Percentiles rank a stretch among this genome's conserved stretches.
These are phyloP conservation scores for Drosophila rubida DNA, from an alignment of 2,888 invertebrate species.

Conservation along the genomic window DNA sequence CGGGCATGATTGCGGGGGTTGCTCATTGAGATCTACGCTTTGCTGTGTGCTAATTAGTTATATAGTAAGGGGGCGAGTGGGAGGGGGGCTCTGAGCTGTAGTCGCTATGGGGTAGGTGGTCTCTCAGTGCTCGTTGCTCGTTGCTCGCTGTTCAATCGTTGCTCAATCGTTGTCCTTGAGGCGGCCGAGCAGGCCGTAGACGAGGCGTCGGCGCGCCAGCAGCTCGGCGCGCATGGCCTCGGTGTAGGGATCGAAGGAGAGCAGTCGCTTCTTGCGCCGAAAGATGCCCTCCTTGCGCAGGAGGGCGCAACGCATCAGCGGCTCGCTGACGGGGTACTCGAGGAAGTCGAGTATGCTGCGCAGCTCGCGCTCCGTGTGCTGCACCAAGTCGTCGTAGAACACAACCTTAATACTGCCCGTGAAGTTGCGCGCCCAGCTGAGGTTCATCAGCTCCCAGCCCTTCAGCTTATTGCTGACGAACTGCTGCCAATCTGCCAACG, in stretches of 20 bases:
- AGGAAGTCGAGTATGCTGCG: conserved; percentile 87
- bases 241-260: conserved; percentile 90
- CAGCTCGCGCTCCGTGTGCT: conserved; percentile 87
- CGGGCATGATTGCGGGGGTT: conserved; percentile 23
- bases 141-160: conserved; percentile 10
- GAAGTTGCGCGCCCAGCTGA: conserved; percentile 90
- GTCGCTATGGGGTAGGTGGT: conserved; percentile 43
- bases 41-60: no score
- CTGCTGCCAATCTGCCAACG: conserved; percentile 90
- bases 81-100: neutral
- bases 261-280: conserved; percentile 88
- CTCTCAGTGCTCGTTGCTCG: no score
- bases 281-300: conserved; percentile 90
- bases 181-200: conserved; percentile 85
- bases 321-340: conserved; percentile 86
- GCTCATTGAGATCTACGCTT: conserved; percentile 56
- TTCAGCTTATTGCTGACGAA: conserved; percentile 89
- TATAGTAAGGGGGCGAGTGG: neutral
- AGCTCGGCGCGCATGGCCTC: conserved; percentile 87
- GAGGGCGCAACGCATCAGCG: conserved; percentile 87
- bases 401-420: conserved; percentile 89
- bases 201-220: conserved; percentile 85
- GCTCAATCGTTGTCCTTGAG: conserved; percentile 20
- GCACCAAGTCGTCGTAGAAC: conserved; percentile 89
- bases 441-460: conserved; percentile 89